Evolutionary conservation across 2,888 invertebrate species (phyloP).

Genomic region (Ormyrus pomaceus): DNA sequence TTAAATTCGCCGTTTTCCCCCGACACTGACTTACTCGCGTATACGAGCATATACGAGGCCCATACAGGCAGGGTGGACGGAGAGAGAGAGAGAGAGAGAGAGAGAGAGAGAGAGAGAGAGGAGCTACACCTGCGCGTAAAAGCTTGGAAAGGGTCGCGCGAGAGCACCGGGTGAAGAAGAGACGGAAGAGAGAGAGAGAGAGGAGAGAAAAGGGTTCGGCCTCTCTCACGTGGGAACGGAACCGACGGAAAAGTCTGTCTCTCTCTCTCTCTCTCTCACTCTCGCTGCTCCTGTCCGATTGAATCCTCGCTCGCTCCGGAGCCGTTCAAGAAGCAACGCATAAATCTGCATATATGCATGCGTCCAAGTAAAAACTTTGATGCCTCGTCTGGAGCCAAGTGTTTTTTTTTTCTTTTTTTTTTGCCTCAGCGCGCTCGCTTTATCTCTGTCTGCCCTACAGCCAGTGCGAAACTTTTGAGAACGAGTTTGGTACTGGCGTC

Average conservation of each 20-base stretch:
- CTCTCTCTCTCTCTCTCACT: constrained; percentile 57
- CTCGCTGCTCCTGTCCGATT: constrained; percentile 58
- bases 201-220: constrained; percentile 39
- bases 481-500: constrained; percentile 55
- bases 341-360: constrained; percentile 73
- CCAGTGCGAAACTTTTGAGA: constrained; percentile 60
- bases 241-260: constrained; percentile 52
- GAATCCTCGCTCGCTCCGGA: constrained; percentile 58
- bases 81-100: constrained; percentile 14
- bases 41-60: constrained; percentile 1
- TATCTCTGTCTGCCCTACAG: constrained; percentile 35
- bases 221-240: constrained; percentile 60
- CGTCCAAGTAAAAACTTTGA: constrained; percentile 68
- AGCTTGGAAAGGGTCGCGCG: constrained; percentile 24
- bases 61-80: neutral
- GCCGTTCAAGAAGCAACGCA: constrained; percentile 66
- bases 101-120: constrained; percentile 3
- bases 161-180: constrained; percentile 7
- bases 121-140: constrained; percentile 42
- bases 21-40: neutral
- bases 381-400: constrained; percentile 62
- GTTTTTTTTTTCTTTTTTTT: constrained; percentile 39
- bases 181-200: constrained; percentile 10
- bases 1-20: constrained; percentile 45
- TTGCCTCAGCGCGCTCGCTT: constrained; percentile 47